Percentiles rank a stretch among this genome's conserved stretches.
These are phyloP conservation scores for Noctua fimbriata DNA, from an alignment of 2,888 invertebrate species.

Conservation along the genomic window DNA sequence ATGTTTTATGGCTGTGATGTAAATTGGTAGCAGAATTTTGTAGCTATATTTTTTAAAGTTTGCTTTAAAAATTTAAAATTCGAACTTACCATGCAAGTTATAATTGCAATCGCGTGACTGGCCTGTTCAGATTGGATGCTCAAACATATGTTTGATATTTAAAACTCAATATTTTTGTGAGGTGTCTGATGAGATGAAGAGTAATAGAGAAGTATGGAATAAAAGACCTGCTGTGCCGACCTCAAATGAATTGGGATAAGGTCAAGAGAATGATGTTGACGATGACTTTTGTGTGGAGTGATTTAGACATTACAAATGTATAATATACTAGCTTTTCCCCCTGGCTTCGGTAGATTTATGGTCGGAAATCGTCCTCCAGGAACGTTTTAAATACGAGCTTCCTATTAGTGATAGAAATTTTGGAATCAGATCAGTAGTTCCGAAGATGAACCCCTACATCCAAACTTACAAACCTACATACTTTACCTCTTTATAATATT, in stretches of 20 bases:
- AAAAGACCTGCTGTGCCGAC: too few species aligned
- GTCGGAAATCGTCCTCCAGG: background rate
- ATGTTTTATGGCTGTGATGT: constrained; percentile 35
- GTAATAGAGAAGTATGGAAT: too few species aligned
- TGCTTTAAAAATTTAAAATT: background rate
- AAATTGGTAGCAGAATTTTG: constrained; percentile 19
- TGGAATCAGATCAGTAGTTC: background rate
- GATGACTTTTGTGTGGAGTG: background rate
- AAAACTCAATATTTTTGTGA: background rate
- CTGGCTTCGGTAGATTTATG: background rate
- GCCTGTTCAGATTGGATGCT: background rate
- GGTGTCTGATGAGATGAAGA: too few species aligned
- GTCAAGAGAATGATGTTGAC: too few species aligned
- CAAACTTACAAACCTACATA: background rate
- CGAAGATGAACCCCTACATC: rapidly evolving
- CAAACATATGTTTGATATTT: background rate
- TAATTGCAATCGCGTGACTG: too few species aligned
- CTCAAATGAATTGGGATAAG: too few species aligned
- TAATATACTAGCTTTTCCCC: background rate
- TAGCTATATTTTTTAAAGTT: background rate
- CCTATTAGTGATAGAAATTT: background rate
- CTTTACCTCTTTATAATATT: background rate
- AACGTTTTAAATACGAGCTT: background rate
- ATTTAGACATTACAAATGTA: background rate
- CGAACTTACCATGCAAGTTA: background rate